Evolutionary conservation across 2,888 invertebrate species (phyloP).

Genomic region (Drosophila colorata): DNA sequence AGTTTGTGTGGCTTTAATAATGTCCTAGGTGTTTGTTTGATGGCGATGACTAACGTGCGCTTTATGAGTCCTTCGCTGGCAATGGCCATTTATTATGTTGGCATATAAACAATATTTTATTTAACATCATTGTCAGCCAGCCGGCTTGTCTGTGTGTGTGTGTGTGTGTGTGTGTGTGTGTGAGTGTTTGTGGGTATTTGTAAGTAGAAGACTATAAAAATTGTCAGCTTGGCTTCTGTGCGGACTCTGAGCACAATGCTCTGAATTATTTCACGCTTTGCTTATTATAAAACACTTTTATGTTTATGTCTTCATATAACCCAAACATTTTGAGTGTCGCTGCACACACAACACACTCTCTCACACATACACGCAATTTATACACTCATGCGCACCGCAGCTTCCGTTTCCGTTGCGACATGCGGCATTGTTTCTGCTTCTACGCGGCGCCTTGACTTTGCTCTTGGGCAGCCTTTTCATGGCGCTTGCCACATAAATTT

Average conservation of each 20-base stretch:
- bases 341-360: slow-evolving; percentile 17
- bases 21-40: slow-evolving; percentile 64
- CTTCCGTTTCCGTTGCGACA: slow-evolving; percentile 67
- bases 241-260: slow-evolving; percentile 46
- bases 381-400: slow-evolving; percentile 21
- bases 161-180: slow-evolving; percentile 1
- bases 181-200: slow-evolving; percentile 4
- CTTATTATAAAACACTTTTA: slow-evolving; percentile 82
- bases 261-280: slow-evolving; percentile 81
- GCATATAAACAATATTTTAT: slow-evolving; percentile 80
- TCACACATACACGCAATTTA: slow-evolving; percentile 5
- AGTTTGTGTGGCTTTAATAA: slow-evolving; percentile 45
- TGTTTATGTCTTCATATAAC: slow-evolving; percentile 80
- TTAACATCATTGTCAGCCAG: slow-evolving; percentile 75
- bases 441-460: slow-evolving; percentile 28
- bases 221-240: slow-evolving; percentile 74
- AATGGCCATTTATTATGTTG: slow-evolving; percentile 77
- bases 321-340: slow-evolving; percentile 71
- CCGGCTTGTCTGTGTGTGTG: not conserved
- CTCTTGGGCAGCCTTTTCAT: slow-evolving; percentile 58
- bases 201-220: slow-evolving; percentile 70
- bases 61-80: slow-evolving; percentile 67
- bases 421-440: slow-evolving; percentile 61
- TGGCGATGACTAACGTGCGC: slow-evolving; percentile 59
- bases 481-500: slow-evolving; percentile 77